Conservation (phyloP, 2,797 vertebrate genomes). For the Lindbergichthys nudifrons region DNA sequence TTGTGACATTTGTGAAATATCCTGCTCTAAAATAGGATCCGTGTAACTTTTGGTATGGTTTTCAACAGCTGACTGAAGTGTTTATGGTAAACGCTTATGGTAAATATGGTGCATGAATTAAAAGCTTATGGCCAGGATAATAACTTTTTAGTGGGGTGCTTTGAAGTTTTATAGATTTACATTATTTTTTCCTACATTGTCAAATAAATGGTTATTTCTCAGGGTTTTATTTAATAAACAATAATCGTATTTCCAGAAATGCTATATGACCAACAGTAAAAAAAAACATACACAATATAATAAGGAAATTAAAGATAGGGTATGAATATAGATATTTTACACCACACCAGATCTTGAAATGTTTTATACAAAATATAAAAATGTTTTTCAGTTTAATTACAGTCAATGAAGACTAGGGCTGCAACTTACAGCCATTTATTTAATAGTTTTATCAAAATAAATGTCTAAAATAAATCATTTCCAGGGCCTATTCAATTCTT, state of each 20-base stretch:
- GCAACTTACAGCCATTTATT: not conserved
- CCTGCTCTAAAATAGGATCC: constrained; percentile 46
- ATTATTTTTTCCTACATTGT: not conserved
- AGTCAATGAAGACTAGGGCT: not conserved
- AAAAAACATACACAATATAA: not conserved
- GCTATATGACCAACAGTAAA: not conserved
- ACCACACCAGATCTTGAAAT: not conserved
- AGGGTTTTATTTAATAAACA: not conserved
- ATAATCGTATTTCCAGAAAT: not conserved
- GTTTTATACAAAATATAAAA: not conserved
- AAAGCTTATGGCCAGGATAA: constrained; percentile 8
- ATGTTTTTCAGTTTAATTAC: not conserved
- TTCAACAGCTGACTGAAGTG: constrained; percentile 62
- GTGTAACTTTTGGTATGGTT: constrained; percentile 30
- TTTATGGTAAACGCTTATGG: constrained; percentile 47
- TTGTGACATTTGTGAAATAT: constrained; percentile 39
- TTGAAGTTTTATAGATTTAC: constrained; percentile 17
- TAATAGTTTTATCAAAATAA: too few relatives aligned
- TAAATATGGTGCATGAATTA: constrained; percentile 13
- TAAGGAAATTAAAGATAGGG: too few relatives aligned
- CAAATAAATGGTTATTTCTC: constrained; percentile 8
- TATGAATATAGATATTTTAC: not conserved
- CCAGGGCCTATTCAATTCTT: not conserved
- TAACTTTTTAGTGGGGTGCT: constrained; percentile 12
- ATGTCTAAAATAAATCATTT: not conserved